Conservation (phyloP, 2,888 invertebrate genomes). For the Trissolcus brochymenae region DNA sequence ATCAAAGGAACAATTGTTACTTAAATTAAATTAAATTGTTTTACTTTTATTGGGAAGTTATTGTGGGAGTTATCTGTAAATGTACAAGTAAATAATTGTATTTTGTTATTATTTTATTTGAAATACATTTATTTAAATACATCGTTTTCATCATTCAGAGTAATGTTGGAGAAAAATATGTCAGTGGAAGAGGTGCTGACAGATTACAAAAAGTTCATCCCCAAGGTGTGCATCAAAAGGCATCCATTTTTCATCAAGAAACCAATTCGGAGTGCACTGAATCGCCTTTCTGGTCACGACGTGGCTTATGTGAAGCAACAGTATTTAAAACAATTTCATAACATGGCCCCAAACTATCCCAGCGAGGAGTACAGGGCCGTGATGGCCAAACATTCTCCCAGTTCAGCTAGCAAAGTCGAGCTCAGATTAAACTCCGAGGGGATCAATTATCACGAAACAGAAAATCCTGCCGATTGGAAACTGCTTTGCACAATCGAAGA, state of each 20-base stretch:
- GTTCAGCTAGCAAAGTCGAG: slow-evolving; percentile 87
- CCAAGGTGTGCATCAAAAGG: slow-evolving; percentile 85
- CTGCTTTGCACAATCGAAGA: slow-evolving; percentile 87
- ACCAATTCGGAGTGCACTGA: slow-evolving; percentile 83
- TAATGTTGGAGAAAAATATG: slow-evolving; percentile 85
- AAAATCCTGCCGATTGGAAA: slow-evolving; percentile 64
- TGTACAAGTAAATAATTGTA: too few species aligned
- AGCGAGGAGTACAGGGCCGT: slow-evolving; percentile 85
- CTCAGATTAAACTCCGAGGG: slow-evolving; percentile 75
- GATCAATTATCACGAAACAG: slow-evolving; percentile 67
- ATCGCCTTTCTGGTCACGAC: slow-evolving; percentile 80
- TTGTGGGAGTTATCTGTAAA: too few species aligned
- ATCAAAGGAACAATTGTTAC: too few species aligned
- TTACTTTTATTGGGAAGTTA: too few species aligned
- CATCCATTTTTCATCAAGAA: slow-evolving; percentile 87
- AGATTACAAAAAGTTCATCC: slow-evolving; percentile 90
- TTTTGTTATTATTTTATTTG: neutral
- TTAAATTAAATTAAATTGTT: too few species aligned
- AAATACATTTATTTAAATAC: too few species aligned
- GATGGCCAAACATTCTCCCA: slow-evolving; percentile 79
- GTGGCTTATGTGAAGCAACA: slow-evolving; percentile 85
- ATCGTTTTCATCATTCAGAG: slow-evolving; percentile 77
- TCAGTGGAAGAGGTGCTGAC: slow-evolving; percentile 83
- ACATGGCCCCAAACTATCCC: slow-evolving; percentile 89
- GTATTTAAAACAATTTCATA: slow-evolving; percentile 87